phyloP scores from a whole-genome alignment of 30 jellyfish, hydroid and myxozoan species.

The Hydractinia symbiolongicarpus region DNA sequence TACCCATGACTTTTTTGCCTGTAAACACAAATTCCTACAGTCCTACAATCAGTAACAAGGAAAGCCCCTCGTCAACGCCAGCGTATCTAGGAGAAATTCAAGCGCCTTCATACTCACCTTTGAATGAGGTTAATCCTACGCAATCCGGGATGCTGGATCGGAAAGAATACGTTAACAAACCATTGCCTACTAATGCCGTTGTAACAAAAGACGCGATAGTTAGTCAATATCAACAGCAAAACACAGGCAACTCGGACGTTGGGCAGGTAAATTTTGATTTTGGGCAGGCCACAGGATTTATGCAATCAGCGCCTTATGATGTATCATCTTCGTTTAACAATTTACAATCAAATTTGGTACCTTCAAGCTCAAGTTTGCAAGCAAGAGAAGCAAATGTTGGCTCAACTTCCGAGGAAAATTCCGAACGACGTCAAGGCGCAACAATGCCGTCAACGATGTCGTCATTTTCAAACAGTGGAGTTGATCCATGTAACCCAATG shows the following conservation, averaged over 20 bases:
- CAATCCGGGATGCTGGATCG: not conserved
- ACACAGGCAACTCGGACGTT: not conserved
- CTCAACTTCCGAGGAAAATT: not conserved
- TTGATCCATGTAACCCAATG: conserved; percentile 1
- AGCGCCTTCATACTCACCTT: not conserved
- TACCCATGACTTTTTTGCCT: not conserved
- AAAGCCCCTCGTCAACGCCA: not conserved
- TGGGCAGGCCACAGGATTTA: no score
- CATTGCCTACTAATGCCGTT: not conserved
- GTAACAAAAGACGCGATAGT: not conserved
- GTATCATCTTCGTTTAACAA: no score
- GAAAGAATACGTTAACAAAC: conserved; percentile 2
- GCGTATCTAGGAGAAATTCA: not conserved
- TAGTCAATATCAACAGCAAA: not conserved
- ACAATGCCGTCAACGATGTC: not conserved
- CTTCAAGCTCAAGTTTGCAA: not conserved
- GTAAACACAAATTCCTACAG: not conserved
- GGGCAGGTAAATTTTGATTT: no score
- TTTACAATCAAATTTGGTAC: not conserved
- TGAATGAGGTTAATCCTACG: not conserved
- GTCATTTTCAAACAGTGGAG: no score
- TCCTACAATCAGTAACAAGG: not conserved
- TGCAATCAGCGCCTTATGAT: no score
- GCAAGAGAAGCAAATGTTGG: not conserved
- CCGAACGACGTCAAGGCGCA: conserved; percentile 12